Evolutionary conservation across 2,888 invertebrate species (phyloP).

Genomic region (Rhorus exstirpatorius): DNA sequence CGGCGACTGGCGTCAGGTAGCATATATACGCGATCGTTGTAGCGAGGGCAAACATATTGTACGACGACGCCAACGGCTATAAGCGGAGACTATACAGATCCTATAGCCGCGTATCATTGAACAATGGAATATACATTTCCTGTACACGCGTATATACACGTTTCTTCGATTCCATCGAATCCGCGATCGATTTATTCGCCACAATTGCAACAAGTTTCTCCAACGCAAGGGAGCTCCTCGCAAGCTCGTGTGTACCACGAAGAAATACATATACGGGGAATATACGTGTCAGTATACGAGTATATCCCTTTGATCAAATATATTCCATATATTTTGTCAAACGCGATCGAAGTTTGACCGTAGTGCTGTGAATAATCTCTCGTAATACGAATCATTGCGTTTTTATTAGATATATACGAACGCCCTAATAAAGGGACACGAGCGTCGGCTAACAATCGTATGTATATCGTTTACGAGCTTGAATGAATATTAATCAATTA

Average conservation of each 20-base stretch:
- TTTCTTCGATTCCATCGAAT: conserved; percentile 48
- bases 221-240: conserved; percentile 14
- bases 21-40: conserved; percentile 34
- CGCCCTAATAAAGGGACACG: not conserved
- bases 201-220: conserved; percentile 24
- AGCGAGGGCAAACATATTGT: conserved; percentile 58
- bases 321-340: conserved; percentile 19
- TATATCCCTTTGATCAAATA: conserved; percentile 23
- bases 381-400: conserved; percentile 18
- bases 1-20: conserved; percentile 55
- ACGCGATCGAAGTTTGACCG: conserved; percentile 35
- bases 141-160: not conserved
- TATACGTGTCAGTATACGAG: not conserved
- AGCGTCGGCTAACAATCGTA: too few relatives aligned
- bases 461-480: conserved; percentile 5
- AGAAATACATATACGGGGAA: not conserved
- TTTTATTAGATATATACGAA: conserved; percentile 21
- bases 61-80: conserved; percentile 25
- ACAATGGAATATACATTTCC: conserved; percentile 43
- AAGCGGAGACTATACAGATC: conserved; percentile 1
- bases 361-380: not conserved
- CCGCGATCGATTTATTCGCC: too few relatives aligned
- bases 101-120: conserved; percentile 10
- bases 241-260: not conserved
- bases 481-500: conserved; percentile 53